A percentile compares a stretch with the other conserved stretches of the same genome.
phyloP scores from a whole-genome alignment of 2,797 vertebrate species.

The Natrix natrix region DNA sequence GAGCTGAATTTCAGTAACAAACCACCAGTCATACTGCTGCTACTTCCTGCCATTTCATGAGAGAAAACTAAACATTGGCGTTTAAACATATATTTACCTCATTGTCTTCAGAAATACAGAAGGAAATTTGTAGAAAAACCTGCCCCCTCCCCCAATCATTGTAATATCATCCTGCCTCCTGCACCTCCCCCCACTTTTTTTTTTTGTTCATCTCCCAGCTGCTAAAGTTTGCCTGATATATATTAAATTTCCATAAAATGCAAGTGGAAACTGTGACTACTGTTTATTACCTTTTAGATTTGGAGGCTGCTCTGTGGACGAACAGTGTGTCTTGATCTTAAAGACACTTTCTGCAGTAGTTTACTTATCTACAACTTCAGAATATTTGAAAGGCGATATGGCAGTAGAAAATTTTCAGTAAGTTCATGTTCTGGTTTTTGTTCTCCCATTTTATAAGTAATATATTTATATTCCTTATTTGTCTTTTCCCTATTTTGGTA shows the following conservation, averaged over 20 bases:
- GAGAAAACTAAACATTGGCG: neutral
- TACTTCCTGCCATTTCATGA: neutral
- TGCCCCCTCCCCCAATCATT: neutral
- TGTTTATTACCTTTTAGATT: constrained; percentile 71
- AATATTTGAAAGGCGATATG: constrained; percentile 94
- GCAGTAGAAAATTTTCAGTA: constrained; percentile 94
- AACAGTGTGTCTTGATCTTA: constrained; percentile 89
- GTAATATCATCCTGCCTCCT: neutral
- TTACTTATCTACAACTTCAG: constrained; percentile 96
- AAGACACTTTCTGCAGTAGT: constrained; percentile 93
- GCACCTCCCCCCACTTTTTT: neutral
- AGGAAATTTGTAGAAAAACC: neutral
- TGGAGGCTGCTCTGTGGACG: constrained; percentile 88
- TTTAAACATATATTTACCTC: neutral
- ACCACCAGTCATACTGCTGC: neutral
- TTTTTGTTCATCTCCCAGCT: constrained; percentile 3
- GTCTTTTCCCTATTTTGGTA: neutral
- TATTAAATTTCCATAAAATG: constrained; percentile 14
- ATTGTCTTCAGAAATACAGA: neutral
- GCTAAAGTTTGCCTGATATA: neutral
- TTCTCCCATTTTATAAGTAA: neutral
- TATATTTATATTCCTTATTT: neutral
- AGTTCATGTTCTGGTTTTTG: constrained; percentile 63
- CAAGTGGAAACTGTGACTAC: constrained; percentile 20
- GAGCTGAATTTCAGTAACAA: neutral